Evolutionary conservation across 2,113 vertebrate genomes (phyloP), one percentile per base, ranked within the genome.

Genomic region (Archocentrus centrarchus): DNA sequence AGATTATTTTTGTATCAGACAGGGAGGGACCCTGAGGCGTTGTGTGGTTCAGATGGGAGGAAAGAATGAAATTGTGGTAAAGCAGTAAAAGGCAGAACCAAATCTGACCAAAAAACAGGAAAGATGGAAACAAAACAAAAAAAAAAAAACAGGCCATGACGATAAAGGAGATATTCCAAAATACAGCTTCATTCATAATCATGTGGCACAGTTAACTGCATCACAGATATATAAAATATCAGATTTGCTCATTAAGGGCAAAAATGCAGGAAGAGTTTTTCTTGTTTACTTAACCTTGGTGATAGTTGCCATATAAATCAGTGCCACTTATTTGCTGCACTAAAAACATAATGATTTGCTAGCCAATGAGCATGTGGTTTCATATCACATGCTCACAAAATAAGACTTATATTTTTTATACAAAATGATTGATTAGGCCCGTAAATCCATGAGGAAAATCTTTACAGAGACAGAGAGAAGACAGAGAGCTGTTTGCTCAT

Each of bases 1-100:
- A 68, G 78, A 89, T 86, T 93, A 88, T 93, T 90, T 93, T 91
- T 88, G 92, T 80, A 81, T 30, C 85, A 86, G 84, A 76, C 84
- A 66, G 60, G 55, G 63, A 86, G 79, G 55, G 20, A 81, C 63
- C 30, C 62, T 9, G 60, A 82, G 76, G 75, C 61, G 0, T 81
- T 24, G n/a, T 41, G 59, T 30, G 59, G 79, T 37, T 80, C 80
- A 88, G 62, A 81, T 44, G 50, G 82, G 59, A 70, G 59, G 55
- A 63, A 32, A 80, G 17, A 27, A 76, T 57, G n/a, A 68, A 75
- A 77, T 59, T 0, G 14, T 61, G 70, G 61, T 35, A 62, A 37
- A 47, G 41, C 1, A 6, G 44, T 73, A 73, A 73, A 73, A 73
- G 44, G 53, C 17, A 73, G 17, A 73, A 73, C 3, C 44, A 79